Base-by-base conservation (phyloP, 2,888 invertebrate species). In the Pycnomerus fuliginosus region DNA sequence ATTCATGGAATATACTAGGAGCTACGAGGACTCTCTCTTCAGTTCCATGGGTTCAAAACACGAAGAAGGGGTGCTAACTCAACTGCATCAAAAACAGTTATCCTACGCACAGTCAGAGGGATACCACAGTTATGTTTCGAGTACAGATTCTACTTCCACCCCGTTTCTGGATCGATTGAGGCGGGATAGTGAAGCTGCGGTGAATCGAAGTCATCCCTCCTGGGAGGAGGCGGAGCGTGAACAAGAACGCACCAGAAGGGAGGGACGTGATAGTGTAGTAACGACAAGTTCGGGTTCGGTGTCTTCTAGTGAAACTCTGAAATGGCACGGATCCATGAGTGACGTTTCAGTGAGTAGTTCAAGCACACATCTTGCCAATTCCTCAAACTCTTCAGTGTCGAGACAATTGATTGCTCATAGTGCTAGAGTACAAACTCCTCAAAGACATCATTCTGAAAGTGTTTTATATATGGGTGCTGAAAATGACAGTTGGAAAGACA, bases 31-130 rank as follows among this genome's bases (percentile, higher is more conserved):
- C 48, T 68, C 74, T 14, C 62, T 73, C 17, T 67, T 61, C 53
- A 62, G 50, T 46, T 63, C 64, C 3, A 59, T 63, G 57, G 56
- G 47, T 50, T 59, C 64, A 27, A 68, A 67, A 34, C 58, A 61
- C 61, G 76, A 76, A 52, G 77, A 78, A 45, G 58, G 8, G 5
- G 61, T 67, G 10, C 60, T 74, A 31, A 72, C 71, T 32, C 78
- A 77, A 58, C 75, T 79, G 56, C 85, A 85, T 67, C 84, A 84
- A 57, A 85, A 84, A 61, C 85, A 85, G 63, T 78, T 83, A 24
- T 85, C 85, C 36, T 87, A 87, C 71, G 87, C 87, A 34, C 86
- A 87, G 62, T 85, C 85, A 36, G 87, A 87, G 72, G 86, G 86
- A 35, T 87, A 87, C 69, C 87, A 87, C 68, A 85, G 86, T 67